Conservation (phyloP, 2,113 vertebrate species). For the Pluvianellus socialis region DNA sequence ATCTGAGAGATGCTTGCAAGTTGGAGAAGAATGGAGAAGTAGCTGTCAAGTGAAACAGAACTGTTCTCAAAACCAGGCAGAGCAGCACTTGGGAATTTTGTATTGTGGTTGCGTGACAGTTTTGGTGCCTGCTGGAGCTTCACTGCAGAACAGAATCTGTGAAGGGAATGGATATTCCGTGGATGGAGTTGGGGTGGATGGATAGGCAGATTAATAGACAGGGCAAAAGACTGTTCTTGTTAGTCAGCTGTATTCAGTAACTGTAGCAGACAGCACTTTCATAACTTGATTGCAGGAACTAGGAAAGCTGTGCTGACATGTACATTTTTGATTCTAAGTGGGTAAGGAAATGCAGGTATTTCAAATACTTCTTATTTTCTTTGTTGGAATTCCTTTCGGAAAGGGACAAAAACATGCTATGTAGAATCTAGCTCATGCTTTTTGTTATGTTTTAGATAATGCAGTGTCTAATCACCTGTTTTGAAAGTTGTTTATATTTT, state of each 20-base stretch:
- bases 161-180: not conserved
- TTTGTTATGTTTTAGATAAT: not conserved
- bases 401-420: not conserved
- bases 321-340: not conserved
- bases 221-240: not conserved
- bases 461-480: fast-evolving
- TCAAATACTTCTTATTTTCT: not conserved
- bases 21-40: not conserved
- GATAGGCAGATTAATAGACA: not conserved
- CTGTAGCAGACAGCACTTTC: not conserved
- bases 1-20: not conserved
- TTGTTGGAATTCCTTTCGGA: not conserved
- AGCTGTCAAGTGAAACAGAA: not conserved
- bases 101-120: not conserved
- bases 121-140: not conserved
- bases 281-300: not conserved
- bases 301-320: not conserved
- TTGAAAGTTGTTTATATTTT: not conserved
- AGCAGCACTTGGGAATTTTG: not conserved
- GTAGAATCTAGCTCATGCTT: not conserved
- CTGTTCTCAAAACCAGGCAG: not conserved
- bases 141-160: not conserved
- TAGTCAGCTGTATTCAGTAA: not conserved
- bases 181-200: not conserved
- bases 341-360: not conserved